These are phyloP conservation scores for Nicator chloris DNA, from an alignment of 2,113 vertebrate genomes.

Conservation along the genomic window DNA sequence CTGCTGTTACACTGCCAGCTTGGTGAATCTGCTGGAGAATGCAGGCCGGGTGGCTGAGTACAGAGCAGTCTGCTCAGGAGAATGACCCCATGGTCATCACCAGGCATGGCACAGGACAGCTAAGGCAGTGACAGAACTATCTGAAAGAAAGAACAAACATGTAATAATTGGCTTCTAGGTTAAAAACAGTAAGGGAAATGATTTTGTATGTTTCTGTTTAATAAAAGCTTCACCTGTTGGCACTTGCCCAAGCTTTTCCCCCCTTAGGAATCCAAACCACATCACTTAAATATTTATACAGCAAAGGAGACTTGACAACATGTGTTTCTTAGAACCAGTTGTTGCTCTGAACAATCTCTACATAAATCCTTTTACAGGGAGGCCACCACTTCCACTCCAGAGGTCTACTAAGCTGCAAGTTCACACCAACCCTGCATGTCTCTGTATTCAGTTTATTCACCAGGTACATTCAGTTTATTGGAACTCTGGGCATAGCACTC, in stretches of 20 bases:
- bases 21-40: neutral
- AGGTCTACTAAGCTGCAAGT: neutral
- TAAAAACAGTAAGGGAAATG: neutral
- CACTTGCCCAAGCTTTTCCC: neutral
- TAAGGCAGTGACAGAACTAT: neutral
- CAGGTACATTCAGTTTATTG: neutral
- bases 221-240: neutral
- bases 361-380: neutral
- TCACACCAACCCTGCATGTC: neutral
- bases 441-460: neutral
- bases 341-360: neutral
- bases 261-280: neutral
- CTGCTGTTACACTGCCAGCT: accelerated
- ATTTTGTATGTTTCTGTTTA: neutral
- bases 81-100: neutral
- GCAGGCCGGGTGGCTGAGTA: neutral
- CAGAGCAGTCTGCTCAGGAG: neutral
- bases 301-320: neutral
- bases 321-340: neutral
- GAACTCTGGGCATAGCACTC: neutral
- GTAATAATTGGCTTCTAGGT: neutral
- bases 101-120: neutral
- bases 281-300: neutral
- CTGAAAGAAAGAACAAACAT: constrained; percentile 2
- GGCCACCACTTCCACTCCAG: neutral